These are phyloP conservation scores for Caenorhabditis remanei DNA, from an alignment of 1,140 invertebrate species.

Conservation along the genomic window DNA sequence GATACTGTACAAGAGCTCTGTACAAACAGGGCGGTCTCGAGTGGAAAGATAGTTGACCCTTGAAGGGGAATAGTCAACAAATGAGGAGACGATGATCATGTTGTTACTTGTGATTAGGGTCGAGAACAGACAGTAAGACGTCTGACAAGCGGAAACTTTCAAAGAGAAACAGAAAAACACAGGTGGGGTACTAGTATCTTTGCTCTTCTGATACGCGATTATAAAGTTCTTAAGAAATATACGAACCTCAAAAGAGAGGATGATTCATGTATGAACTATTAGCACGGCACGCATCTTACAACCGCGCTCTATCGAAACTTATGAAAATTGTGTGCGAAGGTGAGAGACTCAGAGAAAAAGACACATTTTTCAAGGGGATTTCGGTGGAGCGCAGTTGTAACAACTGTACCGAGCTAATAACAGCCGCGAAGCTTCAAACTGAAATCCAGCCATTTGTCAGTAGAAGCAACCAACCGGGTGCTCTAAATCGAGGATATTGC, in stretches of 20 bases:
- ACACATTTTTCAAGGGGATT: no score
- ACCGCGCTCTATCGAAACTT: no score
- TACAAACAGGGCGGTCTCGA: constrained; percentile 36
- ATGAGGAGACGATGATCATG: neutral
- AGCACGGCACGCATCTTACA: no score
- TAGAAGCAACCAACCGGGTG: neutral
- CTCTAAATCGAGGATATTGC: neutral
- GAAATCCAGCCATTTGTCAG: neutral
- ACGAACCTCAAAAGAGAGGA: no score
- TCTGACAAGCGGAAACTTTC: neutral
- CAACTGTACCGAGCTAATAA: neutral
- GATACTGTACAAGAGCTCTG: constrained; percentile 29
- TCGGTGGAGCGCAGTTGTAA: no score
- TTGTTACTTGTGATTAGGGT: constrained; percentile 50
- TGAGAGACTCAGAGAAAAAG: no score
- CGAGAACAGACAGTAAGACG: constrained; percentile 23
- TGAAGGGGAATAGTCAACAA: constrained; percentile 36
- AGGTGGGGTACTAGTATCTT: neutral
- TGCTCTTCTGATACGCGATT: no score
- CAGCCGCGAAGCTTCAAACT: no score
- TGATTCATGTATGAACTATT: no score
- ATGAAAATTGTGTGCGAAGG: no score
- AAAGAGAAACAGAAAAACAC: constrained; percentile 18
- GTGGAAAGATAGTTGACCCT: constrained; percentile 50
- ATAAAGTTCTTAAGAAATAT: no score